Base-by-base conservation (phyloP, 2,888 invertebrate genomes). In the Ochlodes sylvanus region DNA sequence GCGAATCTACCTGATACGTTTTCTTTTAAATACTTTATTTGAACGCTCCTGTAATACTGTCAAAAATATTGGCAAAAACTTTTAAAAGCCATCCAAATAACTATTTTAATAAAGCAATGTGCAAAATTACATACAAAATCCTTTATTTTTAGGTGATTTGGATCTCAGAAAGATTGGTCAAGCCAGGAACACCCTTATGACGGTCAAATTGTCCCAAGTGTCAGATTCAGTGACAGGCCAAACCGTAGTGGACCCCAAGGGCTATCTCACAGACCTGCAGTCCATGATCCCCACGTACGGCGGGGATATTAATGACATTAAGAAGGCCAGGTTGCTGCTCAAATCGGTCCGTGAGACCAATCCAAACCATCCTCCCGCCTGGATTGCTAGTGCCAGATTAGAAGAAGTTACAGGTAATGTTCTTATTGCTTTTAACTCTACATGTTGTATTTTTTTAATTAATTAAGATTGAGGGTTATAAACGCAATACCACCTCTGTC, bases 261-360 rank as follows among this genome's bases (percentile, higher is more conserved):
- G 99, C 1, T 99, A 99, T 85, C 94, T 99, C n/a, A 99, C 99
- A 0, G 99, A 99, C 88, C 93, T 99, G 58, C 99, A 99, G 84
- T 99, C 99, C 21, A 99, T 99, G 99, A 98, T 99, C 79, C 99
- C 99, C 0, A 98, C 98, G 0, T 98, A 99, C 81, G 99, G 99
- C 0, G 99, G 99, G 2, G 99, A 99, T 84, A 99, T 99, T 52
- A 98, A 98, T 86, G 99, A 99, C 81, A 99, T 99, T 14, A 99
- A 99, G 86, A 99, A 99, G 85, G 99, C 99, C 0, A 94, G 99
- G 68, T 90, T 99, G 66, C 88, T 99, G 50, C 88, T 99, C 50
- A 99, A 99, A 85, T 99, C 99, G 61, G 99, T 99, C 0, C 94
- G 99, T 61, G 97, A 97, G 83, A 99, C 99, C 0, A 99, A 99